Evolutionary conservation across 2,888 invertebrate genomes (phyloP).

Genomic region (Mythimna impura): DNA sequence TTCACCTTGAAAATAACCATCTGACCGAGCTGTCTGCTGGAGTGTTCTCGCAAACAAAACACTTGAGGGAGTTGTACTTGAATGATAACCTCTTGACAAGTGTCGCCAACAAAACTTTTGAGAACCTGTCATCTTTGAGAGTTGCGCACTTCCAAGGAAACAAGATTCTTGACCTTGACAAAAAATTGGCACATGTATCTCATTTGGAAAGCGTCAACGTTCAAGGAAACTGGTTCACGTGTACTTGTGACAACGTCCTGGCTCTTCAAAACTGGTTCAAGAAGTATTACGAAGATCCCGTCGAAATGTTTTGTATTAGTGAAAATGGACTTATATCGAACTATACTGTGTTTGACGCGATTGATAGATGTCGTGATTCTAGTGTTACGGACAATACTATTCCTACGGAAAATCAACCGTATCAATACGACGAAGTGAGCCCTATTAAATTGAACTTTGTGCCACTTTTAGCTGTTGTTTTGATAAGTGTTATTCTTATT

Average conservation of each 20-base stretch:
- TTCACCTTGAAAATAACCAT: slow-evolving; percentile 95
- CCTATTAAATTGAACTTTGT: slow-evolving; percentile 93
- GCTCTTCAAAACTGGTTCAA: slow-evolving; percentile 93
- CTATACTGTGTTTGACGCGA: slow-evolving; percentile 85
- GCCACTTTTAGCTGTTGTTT: slow-evolving; percentile 93
- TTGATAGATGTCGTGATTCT: slow-evolving; percentile 87
- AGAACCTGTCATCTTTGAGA: slow-evolving; percentile 92
- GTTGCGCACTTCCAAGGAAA: slow-evolving; percentile 94
- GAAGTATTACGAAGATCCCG: slow-evolving; percentile 91
- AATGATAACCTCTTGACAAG: slow-evolving; percentile 94
- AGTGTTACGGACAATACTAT: slow-evolving; percentile 89
- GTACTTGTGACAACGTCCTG: slow-evolving; percentile 93
- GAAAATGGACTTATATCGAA: slow-evolving; percentile 85
- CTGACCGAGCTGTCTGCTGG: slow-evolving; percentile 93
- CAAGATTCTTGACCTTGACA: slow-evolving; percentile 93
- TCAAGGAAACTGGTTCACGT: slow-evolving; percentile 94
- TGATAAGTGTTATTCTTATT: slow-evolving; percentile 93
- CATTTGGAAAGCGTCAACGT: slow-evolving; percentile 92
- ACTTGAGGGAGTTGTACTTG: slow-evolving; percentile 94
- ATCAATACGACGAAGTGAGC: slow-evolving; percentile 92
- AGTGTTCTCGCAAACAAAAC: slow-evolving; percentile 94
- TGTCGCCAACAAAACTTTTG: slow-evolving; percentile 94
- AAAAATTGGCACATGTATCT: slow-evolving; percentile 91
- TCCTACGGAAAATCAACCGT: slow-evolving; percentile 90
- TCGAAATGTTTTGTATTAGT: slow-evolving; percentile 92